Conservation (phyloP, 2,113 vertebrate genomes). For the Pitta sordida region DNA sequence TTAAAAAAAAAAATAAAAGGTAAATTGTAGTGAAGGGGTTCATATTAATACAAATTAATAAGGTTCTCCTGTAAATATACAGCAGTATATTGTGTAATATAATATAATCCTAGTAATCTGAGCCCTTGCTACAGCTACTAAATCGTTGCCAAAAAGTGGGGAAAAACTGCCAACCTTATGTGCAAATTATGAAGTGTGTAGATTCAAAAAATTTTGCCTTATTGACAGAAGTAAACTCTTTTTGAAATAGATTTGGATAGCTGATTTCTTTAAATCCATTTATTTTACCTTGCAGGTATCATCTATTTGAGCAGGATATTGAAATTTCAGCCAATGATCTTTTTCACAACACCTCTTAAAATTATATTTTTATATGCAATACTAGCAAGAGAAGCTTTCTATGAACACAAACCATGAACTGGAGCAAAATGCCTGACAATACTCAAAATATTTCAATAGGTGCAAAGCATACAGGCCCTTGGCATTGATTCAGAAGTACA, state of each 20-base stretch:
- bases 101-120: conserved; percentile 42
- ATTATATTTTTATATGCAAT: neutral
- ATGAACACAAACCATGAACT: neutral
- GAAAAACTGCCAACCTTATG: conserved; percentile 23
- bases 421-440: conserved; percentile 21
- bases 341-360: conserved; percentile 43
- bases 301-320: conserved; percentile 60
- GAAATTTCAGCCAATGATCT: conserved; percentile 52
- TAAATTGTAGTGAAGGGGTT: neutral
- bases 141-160: conserved; percentile 29
- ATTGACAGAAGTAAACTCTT: conserved; percentile 35
- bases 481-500: neutral
- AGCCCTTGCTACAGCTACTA: conserved; percentile 32
- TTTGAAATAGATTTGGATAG: conserved; percentile 51
- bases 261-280: neutral
- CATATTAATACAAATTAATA: conserved; percentile 13
- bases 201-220: conserved; percentile 44
- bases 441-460: conserved; percentile 20
- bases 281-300: conserved; percentile 34
- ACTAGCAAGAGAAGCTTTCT: neutral
- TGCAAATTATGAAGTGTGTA: conserved; percentile 60
- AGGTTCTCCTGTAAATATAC: neutral
- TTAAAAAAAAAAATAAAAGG: neutral
- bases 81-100: conserved; percentile 24
- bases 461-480: neutral